A percentile compares a stretch with the other conserved stretches of the same genome.
Evolutionary conservation across 2,113 vertebrate species (phyloP).

Genomic region (Pseudorhombus dupliciocellatus): DNA sequence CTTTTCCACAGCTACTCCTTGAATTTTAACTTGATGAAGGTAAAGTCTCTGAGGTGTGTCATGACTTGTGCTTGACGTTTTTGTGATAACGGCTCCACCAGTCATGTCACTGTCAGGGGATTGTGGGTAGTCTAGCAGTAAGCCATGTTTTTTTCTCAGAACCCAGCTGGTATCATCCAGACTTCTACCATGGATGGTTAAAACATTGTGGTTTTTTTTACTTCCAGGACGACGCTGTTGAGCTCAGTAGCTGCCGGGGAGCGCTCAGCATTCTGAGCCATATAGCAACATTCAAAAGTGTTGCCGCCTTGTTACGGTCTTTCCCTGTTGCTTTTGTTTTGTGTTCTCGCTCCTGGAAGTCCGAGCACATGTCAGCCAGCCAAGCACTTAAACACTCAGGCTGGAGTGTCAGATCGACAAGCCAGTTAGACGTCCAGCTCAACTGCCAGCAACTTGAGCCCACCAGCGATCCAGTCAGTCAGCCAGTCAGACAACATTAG

Average conservation of each 20-base stretch:
- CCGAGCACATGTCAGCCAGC: constrained; percentile 53
- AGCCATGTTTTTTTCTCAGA: too few species aligned
- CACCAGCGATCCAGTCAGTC: constrained; percentile 41
- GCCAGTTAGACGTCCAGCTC: constrained; percentile 57
- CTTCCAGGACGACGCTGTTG: too few species aligned
- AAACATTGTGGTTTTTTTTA: neutral
- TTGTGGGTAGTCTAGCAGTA: too few species aligned
- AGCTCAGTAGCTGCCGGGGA: too few species aligned
- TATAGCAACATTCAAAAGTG: neutral
- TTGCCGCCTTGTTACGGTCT: constrained; percentile 28
- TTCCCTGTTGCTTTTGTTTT: constrained; percentile 40
- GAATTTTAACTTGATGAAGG: too few species aligned
- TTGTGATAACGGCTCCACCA: too few species aligned
- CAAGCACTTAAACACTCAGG: constrained; percentile 51
- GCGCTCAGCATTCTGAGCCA: neutral
- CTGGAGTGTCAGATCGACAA: constrained; percentile 56
- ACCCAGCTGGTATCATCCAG: too few species aligned
- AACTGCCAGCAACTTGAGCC: constrained; percentile 56
- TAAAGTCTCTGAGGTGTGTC: too few species aligned
- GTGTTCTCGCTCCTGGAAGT: constrained; percentile 17
- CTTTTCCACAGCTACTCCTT: too few species aligned
- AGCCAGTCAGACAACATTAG: constrained; percentile 52
- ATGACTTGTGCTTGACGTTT: too few species aligned
- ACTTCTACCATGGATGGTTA: neutral
- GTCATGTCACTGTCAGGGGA: too few species aligned